Evolutionary conservation across 1,140 invertebrate species (phyloP).

Genomic region (Zaprionus vittiger): DNA sequence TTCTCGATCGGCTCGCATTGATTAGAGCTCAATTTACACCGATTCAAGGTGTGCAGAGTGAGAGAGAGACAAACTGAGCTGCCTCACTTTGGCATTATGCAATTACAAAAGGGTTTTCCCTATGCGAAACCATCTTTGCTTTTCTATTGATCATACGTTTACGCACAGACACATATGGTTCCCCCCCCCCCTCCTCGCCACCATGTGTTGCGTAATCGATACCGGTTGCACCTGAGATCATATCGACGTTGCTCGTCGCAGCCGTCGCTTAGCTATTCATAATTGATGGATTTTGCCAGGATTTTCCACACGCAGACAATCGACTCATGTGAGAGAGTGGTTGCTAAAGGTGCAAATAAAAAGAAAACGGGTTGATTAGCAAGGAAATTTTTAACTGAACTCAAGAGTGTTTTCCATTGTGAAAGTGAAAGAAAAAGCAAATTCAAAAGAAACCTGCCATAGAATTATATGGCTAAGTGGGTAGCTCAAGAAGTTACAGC

Average conservation of each 20-base stretch:
- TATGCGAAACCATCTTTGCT: not conserved
- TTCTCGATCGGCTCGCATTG: constrained; percentile 59
- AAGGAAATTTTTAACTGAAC: not conserved
- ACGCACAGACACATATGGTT: constrained; percentile 75
- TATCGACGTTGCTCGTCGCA: constrained; percentile 12
- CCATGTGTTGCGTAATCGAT: constrained; percentile 49
- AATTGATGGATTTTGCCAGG: constrained; percentile 12
- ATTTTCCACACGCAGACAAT: not conserved
- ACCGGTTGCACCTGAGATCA: constrained; percentile 37
- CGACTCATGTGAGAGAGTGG: not conserved
- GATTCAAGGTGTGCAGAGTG: constrained; percentile 55
- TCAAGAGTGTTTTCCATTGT: not conserved
- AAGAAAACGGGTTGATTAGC: not conserved
- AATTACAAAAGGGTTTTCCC: constrained; percentile 50
- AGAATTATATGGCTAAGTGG: too few species aligned
- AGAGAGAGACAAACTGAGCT: constrained; percentile 49
- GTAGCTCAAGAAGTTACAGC: too few species aligned
- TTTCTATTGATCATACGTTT: constrained; percentile 8
- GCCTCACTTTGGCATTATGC: constrained; percentile 53
- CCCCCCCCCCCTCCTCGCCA: not conserved
- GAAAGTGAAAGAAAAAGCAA: not conserved
- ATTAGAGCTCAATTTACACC: constrained; percentile 74
- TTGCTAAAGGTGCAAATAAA: constrained; percentile 21
- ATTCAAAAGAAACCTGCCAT: not conserved
- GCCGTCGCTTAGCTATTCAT: constrained; percentile 3